A percentile compares a stretch with the other conserved stretches of the same genome.
Conservation (phyloP, 2,113 vertebrate species). For the Dicerorhinus sumatrensis region DNA sequence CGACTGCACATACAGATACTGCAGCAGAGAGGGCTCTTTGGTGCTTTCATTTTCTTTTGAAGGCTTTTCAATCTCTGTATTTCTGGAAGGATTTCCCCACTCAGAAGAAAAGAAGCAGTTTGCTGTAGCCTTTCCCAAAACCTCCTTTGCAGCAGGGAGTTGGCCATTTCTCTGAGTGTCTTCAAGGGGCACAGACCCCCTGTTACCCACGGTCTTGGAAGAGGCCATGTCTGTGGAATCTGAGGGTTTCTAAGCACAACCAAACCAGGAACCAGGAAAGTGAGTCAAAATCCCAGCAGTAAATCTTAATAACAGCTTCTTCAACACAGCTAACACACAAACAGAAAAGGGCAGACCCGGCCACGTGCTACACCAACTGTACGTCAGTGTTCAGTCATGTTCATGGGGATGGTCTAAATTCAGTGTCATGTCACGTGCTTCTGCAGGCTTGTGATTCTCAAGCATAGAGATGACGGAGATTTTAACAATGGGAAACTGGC, state of each 20-base stretch:
- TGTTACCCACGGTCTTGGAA: slow-evolving; percentile 6
- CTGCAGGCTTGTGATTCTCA: background rate
- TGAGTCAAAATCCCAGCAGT: slow-evolving; percentile 59
- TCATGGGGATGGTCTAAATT: background rate
- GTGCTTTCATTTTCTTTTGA: slow-evolving; percentile 74
- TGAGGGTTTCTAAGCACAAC: slow-evolving; percentile 79
- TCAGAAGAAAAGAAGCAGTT: slow-evolving; percentile 65
- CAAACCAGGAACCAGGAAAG: slow-evolving; percentile 63
- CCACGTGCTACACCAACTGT: fast-evolving
- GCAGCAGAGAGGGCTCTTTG: slow-evolving; percentile 84
- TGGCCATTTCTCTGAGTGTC: background rate
- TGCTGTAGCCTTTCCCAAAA: slow-evolving; percentile 21
- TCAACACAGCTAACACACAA: background rate
- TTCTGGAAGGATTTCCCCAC: slow-evolving; percentile 66
- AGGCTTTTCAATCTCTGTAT: slow-evolving; percentile 67
- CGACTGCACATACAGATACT: slow-evolving; percentile 92
- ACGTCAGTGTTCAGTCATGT: background rate
- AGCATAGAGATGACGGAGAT: background rate
- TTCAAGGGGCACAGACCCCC: slow-evolving; percentile 38
- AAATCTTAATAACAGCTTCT: background rate
- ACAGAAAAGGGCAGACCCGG: background rate
- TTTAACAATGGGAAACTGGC: background rate
- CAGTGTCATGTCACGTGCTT: fast-evolving
- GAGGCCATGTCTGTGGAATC: slow-evolving; percentile 58
- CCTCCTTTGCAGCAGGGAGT: slow-evolving; percentile 49